Conservation (phyloP, 2,888 invertebrate genomes). For the Abscondita cerata region DNA sequence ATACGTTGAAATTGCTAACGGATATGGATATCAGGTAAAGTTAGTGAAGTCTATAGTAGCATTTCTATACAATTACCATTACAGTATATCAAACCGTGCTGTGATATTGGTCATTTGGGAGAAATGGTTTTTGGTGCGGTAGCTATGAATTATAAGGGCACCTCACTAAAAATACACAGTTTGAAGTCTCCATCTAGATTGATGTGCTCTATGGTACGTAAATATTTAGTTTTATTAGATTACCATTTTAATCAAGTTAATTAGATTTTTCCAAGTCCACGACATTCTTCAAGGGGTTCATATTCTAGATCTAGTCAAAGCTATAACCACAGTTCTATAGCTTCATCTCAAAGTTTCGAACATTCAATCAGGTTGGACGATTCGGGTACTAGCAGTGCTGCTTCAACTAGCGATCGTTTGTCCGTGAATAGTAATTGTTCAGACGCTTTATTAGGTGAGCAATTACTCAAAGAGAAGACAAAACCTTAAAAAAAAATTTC, state of each 20-base stretch:
- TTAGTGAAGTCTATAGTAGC: no score
- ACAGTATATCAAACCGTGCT: conserved; percentile 69
- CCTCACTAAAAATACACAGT: conserved; percentile 84
- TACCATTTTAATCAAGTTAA: no score
- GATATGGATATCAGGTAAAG: conserved; percentile 69
- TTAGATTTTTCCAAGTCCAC: conserved; percentile 54
- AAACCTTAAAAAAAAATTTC: background rate
- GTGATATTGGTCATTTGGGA: conserved; percentile 78
- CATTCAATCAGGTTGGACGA: conserved; percentile 51
- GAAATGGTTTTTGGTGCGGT: conserved; percentile 94
- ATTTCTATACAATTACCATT: no score
- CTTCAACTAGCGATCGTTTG: conserved; percentile 51
- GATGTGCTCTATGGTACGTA: conserved; percentile 63
- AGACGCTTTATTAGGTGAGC: conserved; percentile 51
- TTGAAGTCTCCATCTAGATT: conserved; percentile 56
- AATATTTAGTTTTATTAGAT: conserved; percentile 32
- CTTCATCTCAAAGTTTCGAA: conserved; percentile 48
- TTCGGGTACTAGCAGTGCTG: conserved; percentile 52
- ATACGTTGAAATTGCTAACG: conserved; percentile 70
- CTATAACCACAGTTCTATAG: conserved; percentile 34
- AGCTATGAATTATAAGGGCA: conserved; percentile 86
- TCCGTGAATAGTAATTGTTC: conserved; percentile 53
- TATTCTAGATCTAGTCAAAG: conserved; percentile 47
- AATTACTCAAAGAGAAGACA: background rate
- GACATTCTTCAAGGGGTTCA: conserved; percentile 40